Evolutionary conservation across 2,113 vertebrate genomes (phyloP), one percentile per base, ranked within the genome.

Genomic region (Kryptolebias marmoratus): DNA sequence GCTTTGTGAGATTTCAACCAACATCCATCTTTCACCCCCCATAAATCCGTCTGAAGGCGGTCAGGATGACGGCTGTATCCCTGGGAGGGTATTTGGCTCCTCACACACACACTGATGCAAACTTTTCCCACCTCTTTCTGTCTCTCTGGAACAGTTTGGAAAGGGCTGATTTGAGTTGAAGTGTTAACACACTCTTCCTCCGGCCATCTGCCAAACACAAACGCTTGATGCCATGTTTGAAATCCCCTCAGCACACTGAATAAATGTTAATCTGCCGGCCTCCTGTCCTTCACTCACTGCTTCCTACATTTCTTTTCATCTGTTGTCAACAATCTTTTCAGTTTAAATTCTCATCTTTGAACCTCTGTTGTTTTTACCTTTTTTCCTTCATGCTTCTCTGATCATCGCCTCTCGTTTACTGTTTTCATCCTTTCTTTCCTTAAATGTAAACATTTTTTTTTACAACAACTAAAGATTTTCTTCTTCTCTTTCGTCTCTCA

Each of bases 131-230:
- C 67, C 74, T 73, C 60, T 31, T 44, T 9, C 39, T 4, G 22
- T 18, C 50, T 36, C 54, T 68, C 63, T 36, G 63, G 32, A 71
- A 54, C 54, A 63, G 64, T 84, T 78, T 76, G 73, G 42, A 68
- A 64, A 73, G 71, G 68, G 61, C 79, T 85, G 84, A 85, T 87
- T 77, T 4, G 66, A 87, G 87, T 79, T 77, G 82, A 87, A 88
- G 82, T 81, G 87, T 77, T 79, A 82, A 84, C 79, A 77, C 78
- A 61, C 79, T 84, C 79, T 67, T 87, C 76, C 75, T 85, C 63
- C 79, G 56, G 81, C 80, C 84, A 79, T 87, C 86, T 89, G 88
- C 81, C 88, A 82, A 83, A 86, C 75, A 71, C 82, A 77, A 83
- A 73, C 61, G 62, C 36, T 61, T 50, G 78, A 64, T 79, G 82